phyloP scores from a whole-genome alignment of 2,797 vertebrate genomes.

The Sebastes matsubarae region DNA sequence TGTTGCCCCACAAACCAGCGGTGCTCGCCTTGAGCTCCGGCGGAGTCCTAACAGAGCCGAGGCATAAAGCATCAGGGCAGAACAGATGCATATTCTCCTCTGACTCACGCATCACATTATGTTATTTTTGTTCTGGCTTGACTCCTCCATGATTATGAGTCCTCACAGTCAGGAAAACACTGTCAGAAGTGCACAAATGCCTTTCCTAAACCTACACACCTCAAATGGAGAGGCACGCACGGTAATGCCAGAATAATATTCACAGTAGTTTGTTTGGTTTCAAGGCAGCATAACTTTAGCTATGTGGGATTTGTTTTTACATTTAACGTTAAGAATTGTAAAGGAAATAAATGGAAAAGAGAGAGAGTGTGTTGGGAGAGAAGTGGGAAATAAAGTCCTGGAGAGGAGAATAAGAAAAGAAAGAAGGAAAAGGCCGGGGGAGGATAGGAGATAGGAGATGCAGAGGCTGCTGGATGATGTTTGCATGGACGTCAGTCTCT shows the following conservation, averaged over 20 bases:
- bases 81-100: slow-evolving; percentile 47
- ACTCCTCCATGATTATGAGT: slow-evolving; percentile 26
- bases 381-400: neutral
- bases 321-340: neutral
- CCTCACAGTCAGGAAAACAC: slow-evolving; percentile 11
- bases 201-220: neutral
- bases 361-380: neutral
- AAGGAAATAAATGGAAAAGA: neutral
- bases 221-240: neutral
- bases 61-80: slow-evolving; percentile 48
- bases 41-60: neutral
- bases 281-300: neutral
- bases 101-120: slow-evolving; percentile 58
- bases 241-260: neutral
- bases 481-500: slow-evolving; percentile 41
- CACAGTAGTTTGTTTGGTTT: neutral
- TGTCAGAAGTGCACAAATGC: neutral
- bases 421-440: neutral
- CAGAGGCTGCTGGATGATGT: slow-evolving; percentile 35
- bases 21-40: slow-evolving; percentile 3
- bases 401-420: neutral
- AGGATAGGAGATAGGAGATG: slow-evolving; percentile 20
- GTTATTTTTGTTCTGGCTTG: slow-evolving; percentile 40
- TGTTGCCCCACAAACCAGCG: neutral
- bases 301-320: neutral